phyloP scores from a whole-genome alignment of 2,113 vertebrate species.

The Pelvicachromis taeniatus region DNA sequence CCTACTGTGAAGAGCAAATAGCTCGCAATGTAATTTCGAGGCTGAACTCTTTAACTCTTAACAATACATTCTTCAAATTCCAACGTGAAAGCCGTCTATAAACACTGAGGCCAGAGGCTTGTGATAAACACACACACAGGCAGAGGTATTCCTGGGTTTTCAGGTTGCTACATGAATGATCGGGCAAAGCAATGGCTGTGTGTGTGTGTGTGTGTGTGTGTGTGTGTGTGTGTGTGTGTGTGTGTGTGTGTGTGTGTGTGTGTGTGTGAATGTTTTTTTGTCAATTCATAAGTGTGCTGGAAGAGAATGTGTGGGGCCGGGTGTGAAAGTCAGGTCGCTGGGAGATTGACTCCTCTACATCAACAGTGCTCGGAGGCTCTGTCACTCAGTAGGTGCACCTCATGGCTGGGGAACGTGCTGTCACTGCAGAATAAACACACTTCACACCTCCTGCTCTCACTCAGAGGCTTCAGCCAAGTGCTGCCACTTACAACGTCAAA shows the following conservation, averaged over 20 bases:
- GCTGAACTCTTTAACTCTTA: constrained; percentile 17
- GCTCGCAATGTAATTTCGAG: not conserved
- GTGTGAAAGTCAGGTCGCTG: constrained; percentile 41
- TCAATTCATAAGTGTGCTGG: not conserved
- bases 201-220: not conserved
- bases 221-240: not conserved
- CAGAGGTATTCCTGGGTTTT: constrained; percentile 41
- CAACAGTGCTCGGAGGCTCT: constrained; percentile 61
- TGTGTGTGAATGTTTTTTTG: not conserved
- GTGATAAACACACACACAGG: constrained; percentile 8
- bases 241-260: not conserved
- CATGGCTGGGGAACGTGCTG: constrained; percentile 56
- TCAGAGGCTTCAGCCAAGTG: not conserved
- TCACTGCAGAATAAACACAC: constrained; percentile 61
- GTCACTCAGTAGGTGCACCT: constrained; percentile 68
- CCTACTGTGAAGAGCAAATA: not conserved
- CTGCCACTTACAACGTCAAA: not conserved
- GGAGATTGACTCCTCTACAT: constrained; percentile 49
- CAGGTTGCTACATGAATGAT: constrained; percentile 63
- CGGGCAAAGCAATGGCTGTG: not conserved
- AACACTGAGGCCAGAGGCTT: constrained; percentile 38
- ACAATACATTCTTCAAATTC: constrained; percentile 57
- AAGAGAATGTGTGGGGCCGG: constrained; percentile 23
- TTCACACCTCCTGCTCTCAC: constrained; percentile 41
- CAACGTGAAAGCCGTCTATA: constrained; percentile 52